Base-by-base conservation (phyloP, 2,797 vertebrate genomes). In the Semaprochilodus insignis region DNA sequence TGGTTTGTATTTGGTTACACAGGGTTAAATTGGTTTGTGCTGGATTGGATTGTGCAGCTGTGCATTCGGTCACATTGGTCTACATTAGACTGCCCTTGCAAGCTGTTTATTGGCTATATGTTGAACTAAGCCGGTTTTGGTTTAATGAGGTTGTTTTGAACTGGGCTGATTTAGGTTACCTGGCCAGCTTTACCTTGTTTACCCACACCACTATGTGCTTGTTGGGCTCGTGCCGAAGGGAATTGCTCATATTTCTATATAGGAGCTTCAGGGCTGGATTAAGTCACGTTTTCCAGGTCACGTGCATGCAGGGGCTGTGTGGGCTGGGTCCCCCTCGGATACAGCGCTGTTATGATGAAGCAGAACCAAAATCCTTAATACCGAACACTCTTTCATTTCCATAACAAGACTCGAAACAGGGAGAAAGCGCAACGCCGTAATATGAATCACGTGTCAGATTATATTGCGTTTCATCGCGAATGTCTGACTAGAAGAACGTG, bases 381-480 rank as follows among this genome's bases (percentile, higher is more conserved):
- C 44, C 44, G 8, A 13, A 48, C 44, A 13, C 44, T 5, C 1
- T 21, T 44, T n/a, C 3, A 4, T 69, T 21, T 52, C 19, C 52
- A 63, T 15, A 69, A 21, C 19, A 6, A 21, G 7, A 17, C 5
- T 21, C 1, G 31, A 6, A 57, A 19, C 44, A 4, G 23, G 11
- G n/a, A n/a, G 19, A 25, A 48, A 70, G 52, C n/a, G 25, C 25
- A 25, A 21, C 6, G 13, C 10, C 16, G 13, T 19, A 19, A 27
- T 52, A 19, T 13, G 63, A 89, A 87, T 92, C 88, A 91, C 85
- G 90, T 78, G 83, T 88, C 73, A 2, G 87, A 79, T 86, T 88
- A 23, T 74, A 88, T 87, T 86, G 85, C 84, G 74, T 83, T 78
- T 86, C 86, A 13, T 73, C 85, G 73, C 74, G 63, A 55, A 73